Base-by-base conservation (phyloP, 2,797 vertebrate genomes). In the Characodon lateralis region DNA sequence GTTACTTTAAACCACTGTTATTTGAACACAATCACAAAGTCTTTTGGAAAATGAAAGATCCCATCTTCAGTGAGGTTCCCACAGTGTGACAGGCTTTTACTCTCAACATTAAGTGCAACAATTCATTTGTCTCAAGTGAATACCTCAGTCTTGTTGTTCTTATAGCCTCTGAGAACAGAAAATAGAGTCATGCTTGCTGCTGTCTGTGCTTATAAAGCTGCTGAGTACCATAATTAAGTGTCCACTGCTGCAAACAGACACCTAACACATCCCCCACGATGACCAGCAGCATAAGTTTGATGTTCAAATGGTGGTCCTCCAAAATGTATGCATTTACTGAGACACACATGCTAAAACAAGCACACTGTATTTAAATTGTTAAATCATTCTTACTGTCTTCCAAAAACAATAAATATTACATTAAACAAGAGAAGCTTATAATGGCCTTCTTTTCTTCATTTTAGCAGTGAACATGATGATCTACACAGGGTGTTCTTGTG, bases 351-450 rank as follows among this genome's bases (percentile, higher is more conserved):
- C 58, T 74, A 39, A 58, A 58, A 72, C 73, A 72, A 28, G 35
- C 59, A 63, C 69, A 71, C 35, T 75, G 12, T 72, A 65, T 55
- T 66, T 39, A 69, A 50, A 22, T 5, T 59, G 1, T 77, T 72
- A 66, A 56, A 80, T 75, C 68, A 85, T 83, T 86, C 81, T 53
- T 74, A 43, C 77, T 71, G 56, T 83, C 75, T 77, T 70, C 72
- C 3, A 72, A 77, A 83, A 77, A 41, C 75, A 83, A 84, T 83
- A 83, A 79, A 87, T 89, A 91, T 35, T 31, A 0, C 59, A 83
- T 78, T 85, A 74, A 80, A 80, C 71, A 43, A 61, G 59, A 3
- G 53, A n/a, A 31, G 35, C 73, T 79, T 79, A 69, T 26, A 59
- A 26, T 59, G 58, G 58, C 28, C 58, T 69, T 2, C 43, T 78